Conservation (phyloP, 2,113 vertebrate species). For the Corythornis cristatus region DNA sequence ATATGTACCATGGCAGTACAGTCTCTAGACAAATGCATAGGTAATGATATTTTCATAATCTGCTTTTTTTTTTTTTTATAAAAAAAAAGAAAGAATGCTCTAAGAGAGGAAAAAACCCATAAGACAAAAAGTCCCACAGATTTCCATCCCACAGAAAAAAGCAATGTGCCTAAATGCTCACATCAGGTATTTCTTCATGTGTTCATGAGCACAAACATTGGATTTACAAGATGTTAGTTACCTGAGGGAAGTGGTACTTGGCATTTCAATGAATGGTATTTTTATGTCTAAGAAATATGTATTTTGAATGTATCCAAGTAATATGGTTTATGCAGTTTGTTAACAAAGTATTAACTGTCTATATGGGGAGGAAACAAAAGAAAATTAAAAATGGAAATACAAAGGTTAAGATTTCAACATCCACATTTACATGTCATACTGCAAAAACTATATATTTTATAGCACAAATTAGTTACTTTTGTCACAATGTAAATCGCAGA, state of each 20-base stretch:
- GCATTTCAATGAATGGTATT: constrained; percentile 2
- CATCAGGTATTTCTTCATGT: not conserved
- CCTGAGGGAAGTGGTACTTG: constrained; percentile 18
- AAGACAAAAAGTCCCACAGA: not conserved
- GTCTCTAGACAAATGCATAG: not conserved
- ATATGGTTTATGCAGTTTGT: not conserved
- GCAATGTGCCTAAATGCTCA: not conserved
- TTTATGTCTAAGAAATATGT: constrained; percentile 28
- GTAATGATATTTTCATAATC: not conserved
- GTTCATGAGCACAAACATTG: constrained; percentile 32
- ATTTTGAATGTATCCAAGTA: not conserved
- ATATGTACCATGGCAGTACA: not conserved
- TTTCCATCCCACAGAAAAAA: not conserved
- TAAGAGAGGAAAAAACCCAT: not conserved
- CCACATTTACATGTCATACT: not conserved
- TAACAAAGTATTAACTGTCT: not conserved
- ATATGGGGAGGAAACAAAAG: not conserved
- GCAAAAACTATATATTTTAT: not conserved
- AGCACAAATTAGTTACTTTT: not conserved
- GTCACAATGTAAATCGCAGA: not conserved
- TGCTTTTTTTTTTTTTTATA: not conserved
- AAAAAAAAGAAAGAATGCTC: not conserved
- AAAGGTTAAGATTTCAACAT: constrained; percentile 24
- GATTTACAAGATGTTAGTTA: constrained; percentile 41
- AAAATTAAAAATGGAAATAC: not conserved